A percentile compares a stretch with the other conserved stretches of the same genome.
Evolutionary conservation across 2,888 invertebrate genomes (phyloP).

Genomic region (Papilio demoleus): DNA sequence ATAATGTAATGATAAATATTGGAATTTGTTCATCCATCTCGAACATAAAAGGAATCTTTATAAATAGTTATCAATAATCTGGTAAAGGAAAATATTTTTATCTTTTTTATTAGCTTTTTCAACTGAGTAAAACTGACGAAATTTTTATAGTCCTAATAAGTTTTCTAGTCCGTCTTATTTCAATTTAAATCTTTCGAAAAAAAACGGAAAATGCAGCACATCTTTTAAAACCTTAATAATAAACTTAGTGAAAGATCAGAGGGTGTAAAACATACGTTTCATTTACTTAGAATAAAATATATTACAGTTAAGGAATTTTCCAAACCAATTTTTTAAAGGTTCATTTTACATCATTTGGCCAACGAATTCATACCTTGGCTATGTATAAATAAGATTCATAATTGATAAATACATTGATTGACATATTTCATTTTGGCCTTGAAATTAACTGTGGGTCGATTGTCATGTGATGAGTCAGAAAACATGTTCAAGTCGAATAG

Average conservation of each 20-base stretch:
- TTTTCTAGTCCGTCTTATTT: no score
- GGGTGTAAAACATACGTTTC: neutral
- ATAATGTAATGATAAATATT: no score
- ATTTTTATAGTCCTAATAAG: no score
- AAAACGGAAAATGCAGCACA: no score
- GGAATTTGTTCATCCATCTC: no score
- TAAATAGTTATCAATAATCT: no score
- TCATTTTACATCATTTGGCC: neutral
- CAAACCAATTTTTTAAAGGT: neutral
- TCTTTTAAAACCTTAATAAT: neutral
- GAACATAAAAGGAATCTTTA: no score
- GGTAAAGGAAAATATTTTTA: no score
- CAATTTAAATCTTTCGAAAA: no score
- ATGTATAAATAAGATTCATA: neutral
- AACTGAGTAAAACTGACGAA: no score
- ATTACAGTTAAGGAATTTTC: constrained; percentile 14
- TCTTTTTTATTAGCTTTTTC: no score
- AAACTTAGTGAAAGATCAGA: neutral
- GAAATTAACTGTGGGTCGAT: constrained; percentile 23
- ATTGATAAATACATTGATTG: neutral
- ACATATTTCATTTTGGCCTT: constrained; percentile 7
- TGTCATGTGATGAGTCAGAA: constrained; percentile 53
- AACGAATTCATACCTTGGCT: neutral
- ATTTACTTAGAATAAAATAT: constrained; percentile 15
- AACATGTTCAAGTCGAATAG: constrained; percentile 53